Base-by-base conservation (phyloP, 2,888 invertebrate genomes). In the Nipponacmea schrenckii region DNA sequence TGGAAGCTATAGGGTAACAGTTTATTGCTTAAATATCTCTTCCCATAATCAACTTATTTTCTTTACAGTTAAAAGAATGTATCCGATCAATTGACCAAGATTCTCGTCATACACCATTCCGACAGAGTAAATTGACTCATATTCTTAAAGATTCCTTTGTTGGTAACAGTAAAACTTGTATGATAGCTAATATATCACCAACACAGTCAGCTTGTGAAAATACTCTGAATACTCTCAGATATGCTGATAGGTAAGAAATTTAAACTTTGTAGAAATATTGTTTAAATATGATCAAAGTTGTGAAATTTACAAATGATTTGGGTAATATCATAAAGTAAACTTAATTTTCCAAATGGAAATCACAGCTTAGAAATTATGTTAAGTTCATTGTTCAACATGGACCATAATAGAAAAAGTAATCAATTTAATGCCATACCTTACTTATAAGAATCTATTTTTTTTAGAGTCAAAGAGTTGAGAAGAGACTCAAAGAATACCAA, bases 101-200 rank as follows among this genome's bases (percentile, higher is more conserved):
- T 64, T 84, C 83, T 68, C 76, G 83, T 8, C 87, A 88, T 79
- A 88, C 86, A 8, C 89, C 89, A 24, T 89, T 87, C 78, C 75
- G 89, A 62, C 89, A 89, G 80, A 88, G 88, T 77, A 89, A 89
- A 75, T 81, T 89, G 67, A 89, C 89, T 1, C 89, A 88, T 76
- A 88, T 89, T 50, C 80, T 89, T 64, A 85, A 87, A 63, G 88
- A 88, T 67, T 88, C 88, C 0, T 88, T 88, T 73, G 77, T 83
- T 17, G 87, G 87, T 12, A 86, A 88, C 77, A 86, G 86, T 10
- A 79, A 80, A 64, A 88, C 88, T 0, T 88, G 88, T 69, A 88
- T 88, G 88, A 88, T 88, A 44, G 88, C 88, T 64, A 88, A 88
- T 74, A 79, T 88, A 63, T 85, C 87, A 1, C 88, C 88, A 3